Percentiles rank a stretch among this genome's conserved stretches.
Evolutionary conservation across 2,797 vertebrate genomes (phyloP).

Genomic region (Ataeniobius toweri): DNA sequence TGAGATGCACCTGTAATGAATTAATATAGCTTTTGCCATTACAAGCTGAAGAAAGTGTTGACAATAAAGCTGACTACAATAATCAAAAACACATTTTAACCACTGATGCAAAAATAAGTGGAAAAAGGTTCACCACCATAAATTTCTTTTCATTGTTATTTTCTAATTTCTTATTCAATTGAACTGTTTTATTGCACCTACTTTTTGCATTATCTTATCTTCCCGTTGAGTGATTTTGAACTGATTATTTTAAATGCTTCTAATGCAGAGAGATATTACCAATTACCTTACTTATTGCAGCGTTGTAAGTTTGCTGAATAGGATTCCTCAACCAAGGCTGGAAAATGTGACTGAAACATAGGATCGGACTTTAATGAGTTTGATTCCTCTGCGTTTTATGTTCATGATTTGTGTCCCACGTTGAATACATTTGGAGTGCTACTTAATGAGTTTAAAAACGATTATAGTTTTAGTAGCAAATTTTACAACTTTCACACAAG

Average conservation of each 20-base stretch:
- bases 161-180: conserved; percentile 58
- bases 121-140: conserved; percentile 28
- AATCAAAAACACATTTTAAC: conserved; percentile 33
- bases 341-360: conserved; percentile 56
- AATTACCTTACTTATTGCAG: conserved; percentile 56
- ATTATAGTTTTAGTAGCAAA: conserved; percentile 14
- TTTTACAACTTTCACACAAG: conserved; percentile 2
- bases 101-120: conserved; percentile 38
- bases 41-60: conserved; percentile 25
- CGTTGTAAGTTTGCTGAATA: conserved; percentile 54
- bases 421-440: conserved; percentile 31
- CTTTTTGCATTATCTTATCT: conserved; percentile 63
- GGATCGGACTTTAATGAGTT: conserved; percentile 66
- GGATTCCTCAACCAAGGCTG: conserved; percentile 51
- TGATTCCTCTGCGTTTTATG: conserved; percentile 45
- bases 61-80: conserved; percentile 41
- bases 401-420: conserved; percentile 39
- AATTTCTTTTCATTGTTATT: conserved; percentile 17
- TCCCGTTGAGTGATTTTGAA: conserved; percentile 56
- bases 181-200: conserved; percentile 54
- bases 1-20: conserved; percentile 4
- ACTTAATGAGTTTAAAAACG: conserved; percentile 23
- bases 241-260: conserved; percentile 61
- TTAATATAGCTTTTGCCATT: conserved; percentile 13
- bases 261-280: conserved; percentile 54